Evolutionary conservation across 2,797 vertebrate species (phyloP).

Genomic region (Onychomys torridus): DNA sequence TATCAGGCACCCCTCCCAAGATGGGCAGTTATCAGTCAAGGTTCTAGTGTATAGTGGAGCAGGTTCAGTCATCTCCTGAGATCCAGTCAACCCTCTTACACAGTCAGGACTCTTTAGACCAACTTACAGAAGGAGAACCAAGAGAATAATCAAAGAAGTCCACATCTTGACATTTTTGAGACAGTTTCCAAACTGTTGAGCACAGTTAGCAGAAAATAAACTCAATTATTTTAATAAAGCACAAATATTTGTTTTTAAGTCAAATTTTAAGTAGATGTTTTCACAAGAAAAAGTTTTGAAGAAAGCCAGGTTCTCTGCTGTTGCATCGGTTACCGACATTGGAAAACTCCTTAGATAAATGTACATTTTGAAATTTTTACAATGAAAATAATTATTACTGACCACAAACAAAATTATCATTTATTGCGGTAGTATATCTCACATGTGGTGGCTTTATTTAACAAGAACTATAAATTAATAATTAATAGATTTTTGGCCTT

Average conservation of each 20-base stretch:
- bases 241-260: background rate
- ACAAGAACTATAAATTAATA: background rate
- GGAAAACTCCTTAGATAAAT: background rate
- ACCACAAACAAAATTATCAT: background rate
- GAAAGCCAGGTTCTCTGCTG: background rate
- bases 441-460: background rate
- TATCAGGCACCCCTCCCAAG: no score
- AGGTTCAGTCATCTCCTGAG: background rate
- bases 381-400: background rate
- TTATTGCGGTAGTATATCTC: background rate
- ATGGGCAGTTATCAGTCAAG: rapidly evolving
- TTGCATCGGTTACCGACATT: background rate
- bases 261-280: background rate
- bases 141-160: background rate
- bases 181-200: background rate
- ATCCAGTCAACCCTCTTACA: background rate
- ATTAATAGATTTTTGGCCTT: no score
- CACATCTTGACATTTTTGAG: background rate
- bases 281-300: background rate
- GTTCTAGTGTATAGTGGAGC: background rate
- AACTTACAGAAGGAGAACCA: background rate
- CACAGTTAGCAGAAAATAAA: background rate
- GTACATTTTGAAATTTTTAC: background rate
- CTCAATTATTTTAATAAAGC: background rate
- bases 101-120: no score